Base-by-base conservation (phyloP, 2,797 vertebrate species). In the Bufotes viridis region DNA sequence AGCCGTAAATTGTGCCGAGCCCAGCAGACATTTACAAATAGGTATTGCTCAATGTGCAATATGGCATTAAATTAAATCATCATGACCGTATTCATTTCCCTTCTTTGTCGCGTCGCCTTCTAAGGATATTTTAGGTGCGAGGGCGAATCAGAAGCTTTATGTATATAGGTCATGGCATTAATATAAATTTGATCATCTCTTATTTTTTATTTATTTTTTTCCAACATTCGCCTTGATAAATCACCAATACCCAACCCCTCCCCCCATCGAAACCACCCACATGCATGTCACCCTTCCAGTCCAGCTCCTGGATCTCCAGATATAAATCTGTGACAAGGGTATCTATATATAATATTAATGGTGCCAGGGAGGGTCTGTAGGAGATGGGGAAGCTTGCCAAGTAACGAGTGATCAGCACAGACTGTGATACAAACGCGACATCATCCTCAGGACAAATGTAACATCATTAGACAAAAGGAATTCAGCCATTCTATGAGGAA, bases 291-390 rank as follows among this genome's bases (percentile, higher is more conserved):
- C 95, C 93, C 94, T 92, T 93, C 95, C 93, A 92, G 90, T 96
- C 93, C 95, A 94, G 95, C 96, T 96, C 96, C 94, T 60, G 90
- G 96, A 97, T 97, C 94, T 94, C 94, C 85, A 92, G 94, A 96
- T 97, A 96, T 96, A 97, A 97, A 98, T 97, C 95, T 95, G 96
- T 96, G 97, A 98, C 97, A 99, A 97, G 96, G 96, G 96, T 97
- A 98, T 99, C 97, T 97, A 97, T 99, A 98, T 97, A 98, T 97
- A 98, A 97, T 98, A 98, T 98, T 97, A 97, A 98, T 98, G 96
- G 96, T 91, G 86, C 95, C 90, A 91, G 94, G 95, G 95, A 96
- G 95, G 95, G 95, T 95, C 96, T 94, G 95, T 95, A 92, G 93
- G 95, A 95, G 93, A 94, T 91, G 90, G 91, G 93, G 93, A 95